A percentile compares a stretch with the other conserved stretches of the same genome.
Evolutionary conservation across 2,888 invertebrate genomes (phyloP).

Genomic region (Serripes groenlandicus): DNA sequence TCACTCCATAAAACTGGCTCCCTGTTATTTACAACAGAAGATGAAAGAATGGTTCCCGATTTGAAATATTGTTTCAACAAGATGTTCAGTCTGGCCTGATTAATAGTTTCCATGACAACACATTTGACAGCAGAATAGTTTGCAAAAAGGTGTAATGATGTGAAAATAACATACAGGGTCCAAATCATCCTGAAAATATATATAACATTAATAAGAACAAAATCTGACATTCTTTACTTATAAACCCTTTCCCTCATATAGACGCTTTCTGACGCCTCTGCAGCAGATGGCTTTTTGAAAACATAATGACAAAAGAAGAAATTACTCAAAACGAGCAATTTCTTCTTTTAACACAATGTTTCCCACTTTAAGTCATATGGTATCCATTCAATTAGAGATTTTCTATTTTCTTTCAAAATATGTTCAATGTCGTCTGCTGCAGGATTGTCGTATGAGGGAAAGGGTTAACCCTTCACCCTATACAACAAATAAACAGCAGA

Average conservation of each 20-base stretch:
- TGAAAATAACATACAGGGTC: constrained; percentile 91
- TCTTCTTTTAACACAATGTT: background rate
- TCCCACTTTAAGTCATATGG: too few relatives aligned
- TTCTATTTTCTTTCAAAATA: too few relatives aligned
- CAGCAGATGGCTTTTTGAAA: background rate
- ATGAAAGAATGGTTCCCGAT: constrained; percentile 89
- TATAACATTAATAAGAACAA: background rate
- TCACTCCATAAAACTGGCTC: constrained; percentile 90
- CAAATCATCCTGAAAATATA: constrained; percentile 89
- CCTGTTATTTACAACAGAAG: constrained; percentile 90
- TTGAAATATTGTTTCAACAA: constrained; percentile 90
- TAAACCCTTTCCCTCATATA: background rate
- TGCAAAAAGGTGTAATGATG: constrained; percentile 93
- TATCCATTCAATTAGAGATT: too few relatives aligned
- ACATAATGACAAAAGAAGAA: background rate
- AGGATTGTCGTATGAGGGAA: too few relatives aligned
- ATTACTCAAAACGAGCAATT: background rate
- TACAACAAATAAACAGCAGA: too few relatives aligned
- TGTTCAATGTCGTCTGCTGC: too few relatives aligned
- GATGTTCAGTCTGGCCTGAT: constrained; percentile 92
- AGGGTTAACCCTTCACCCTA: too few relatives aligned
- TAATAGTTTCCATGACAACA: constrained; percentile 93
- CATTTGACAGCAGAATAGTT: constrained; percentile 95
- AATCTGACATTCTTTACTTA: background rate
- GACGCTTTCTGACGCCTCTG: background rate